phyloP scores from a whole-genome alignment of 2,113 vertebrate species.

The Myotis brandtii region DNA sequence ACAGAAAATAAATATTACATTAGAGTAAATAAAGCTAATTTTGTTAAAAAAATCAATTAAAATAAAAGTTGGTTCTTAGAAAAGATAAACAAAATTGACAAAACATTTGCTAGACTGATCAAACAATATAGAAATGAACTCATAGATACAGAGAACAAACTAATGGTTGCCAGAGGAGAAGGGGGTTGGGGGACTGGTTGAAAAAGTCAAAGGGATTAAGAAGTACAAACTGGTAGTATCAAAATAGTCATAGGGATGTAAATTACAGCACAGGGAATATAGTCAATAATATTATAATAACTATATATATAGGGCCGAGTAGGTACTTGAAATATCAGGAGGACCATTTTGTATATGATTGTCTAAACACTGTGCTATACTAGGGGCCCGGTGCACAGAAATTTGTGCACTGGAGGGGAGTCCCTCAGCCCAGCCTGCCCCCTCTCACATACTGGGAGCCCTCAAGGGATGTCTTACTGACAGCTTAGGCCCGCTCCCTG shows the following conservation, averaged over 20 bases:
- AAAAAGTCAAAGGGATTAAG: background rate
- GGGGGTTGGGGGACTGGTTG: background rate
- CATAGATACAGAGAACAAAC: background rate
- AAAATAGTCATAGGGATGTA: background rate
- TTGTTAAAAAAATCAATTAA: background rate
- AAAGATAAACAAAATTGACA: background rate
- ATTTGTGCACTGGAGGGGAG: too few relatives aligned
- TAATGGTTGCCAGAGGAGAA: background rate
- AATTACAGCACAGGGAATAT: background rate
- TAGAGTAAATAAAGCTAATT: background rate
- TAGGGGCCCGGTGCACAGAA: too few relatives aligned
- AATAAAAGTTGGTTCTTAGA: background rate
- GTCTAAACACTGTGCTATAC: background rate
- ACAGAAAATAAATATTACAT: background rate
- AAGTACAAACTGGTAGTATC: background rate
- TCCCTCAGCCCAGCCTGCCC: too few relatives aligned
- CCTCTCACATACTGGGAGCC: too few relatives aligned
- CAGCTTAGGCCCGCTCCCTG: too few relatives aligned
- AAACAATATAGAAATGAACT: background rate
- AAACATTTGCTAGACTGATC: background rate
- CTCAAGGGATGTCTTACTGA: too few relatives aligned
- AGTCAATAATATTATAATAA: background rate
- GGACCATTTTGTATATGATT: background rate
- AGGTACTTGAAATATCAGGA: background rate
- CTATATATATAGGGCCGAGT: background rate